Evolutionary conservation across 2,888 invertebrate species (phyloP).

Genomic region (Trisateles emortualis): DNA sequence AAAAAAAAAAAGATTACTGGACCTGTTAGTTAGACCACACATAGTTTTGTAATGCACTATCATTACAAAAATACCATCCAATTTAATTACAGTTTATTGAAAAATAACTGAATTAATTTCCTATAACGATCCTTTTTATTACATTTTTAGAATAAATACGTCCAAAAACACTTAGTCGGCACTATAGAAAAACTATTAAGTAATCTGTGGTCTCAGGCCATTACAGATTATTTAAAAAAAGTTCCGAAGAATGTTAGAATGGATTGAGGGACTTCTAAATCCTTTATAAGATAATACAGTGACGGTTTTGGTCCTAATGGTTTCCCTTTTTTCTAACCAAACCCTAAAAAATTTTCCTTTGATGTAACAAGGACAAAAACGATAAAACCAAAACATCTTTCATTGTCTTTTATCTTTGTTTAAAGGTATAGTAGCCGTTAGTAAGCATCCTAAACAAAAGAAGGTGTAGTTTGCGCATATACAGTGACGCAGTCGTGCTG

Average conservation of each 20-base stretch:
- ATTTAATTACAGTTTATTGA: constrained; percentile 3
- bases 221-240: constrained; percentile 11
- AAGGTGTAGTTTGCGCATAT: too few relatives aligned
- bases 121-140: constrained; percentile 4
- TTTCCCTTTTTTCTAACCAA: not conserved
- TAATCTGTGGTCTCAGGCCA: constrained; percentile 6
- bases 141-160: constrained; percentile 3
- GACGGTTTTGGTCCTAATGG: constrained; percentile 12
- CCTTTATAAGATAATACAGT: constrained; percentile 14
- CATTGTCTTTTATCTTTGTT: not conserved
- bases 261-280: constrained; percentile 4
- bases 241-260: constrained; percentile 4
- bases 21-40: too few relatives aligned
- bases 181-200: not conserved
- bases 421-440: not conserved
- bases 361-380: not conserved
- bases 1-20: too few relatives aligned
- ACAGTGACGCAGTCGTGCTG: too few relatives aligned
- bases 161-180: constrained; percentile 22
- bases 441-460: too few relatives aligned
- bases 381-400: too few relatives aligned
- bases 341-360: not conserved
- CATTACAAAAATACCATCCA: not conserved
- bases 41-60: too few relatives aligned
- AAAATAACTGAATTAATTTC: constrained; percentile 11